Percentiles rank a stretch among this genome's conserved stretches.
Conservation (phyloP, 2,797 vertebrate species). For the Mus minutoides region DNA sequence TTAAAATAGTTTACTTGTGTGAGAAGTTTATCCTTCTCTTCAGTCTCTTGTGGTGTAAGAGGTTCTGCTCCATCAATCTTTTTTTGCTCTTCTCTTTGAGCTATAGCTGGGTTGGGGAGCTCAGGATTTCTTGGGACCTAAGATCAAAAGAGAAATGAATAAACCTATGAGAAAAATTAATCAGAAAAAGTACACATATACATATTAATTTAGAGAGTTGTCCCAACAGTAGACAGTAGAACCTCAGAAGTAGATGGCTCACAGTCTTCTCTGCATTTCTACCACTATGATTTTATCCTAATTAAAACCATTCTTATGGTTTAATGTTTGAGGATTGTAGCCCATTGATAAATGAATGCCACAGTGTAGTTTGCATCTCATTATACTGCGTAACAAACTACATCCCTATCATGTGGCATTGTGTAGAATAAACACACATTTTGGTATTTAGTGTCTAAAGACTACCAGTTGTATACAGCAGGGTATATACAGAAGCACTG, state of each 20-base stretch:
- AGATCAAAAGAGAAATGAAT: constrained; percentile 68
- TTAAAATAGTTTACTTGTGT: constrained; percentile 89
- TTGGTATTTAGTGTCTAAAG: background rate
- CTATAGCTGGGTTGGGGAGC: constrained; percentile 90
- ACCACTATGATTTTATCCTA: background rate
- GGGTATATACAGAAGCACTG: background rate
- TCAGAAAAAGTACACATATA: constrained; percentile 40
- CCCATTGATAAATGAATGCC: constrained; percentile 34
- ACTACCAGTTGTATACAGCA: constrained; percentile 13
- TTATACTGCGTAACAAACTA: constrained; percentile 49
- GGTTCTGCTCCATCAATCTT: constrained; percentile 93
- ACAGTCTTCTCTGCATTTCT: constrained; percentile 55
- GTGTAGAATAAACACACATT: constrained; percentile 43
- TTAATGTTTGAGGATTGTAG: constrained; percentile 36
- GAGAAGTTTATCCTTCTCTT: constrained; percentile 93
- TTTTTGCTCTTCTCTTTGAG: constrained; percentile 92
- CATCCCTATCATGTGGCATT: background rate
- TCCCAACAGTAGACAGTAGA: constrained; percentile 44
- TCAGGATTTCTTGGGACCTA: constrained; percentile 92
- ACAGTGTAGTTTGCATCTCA: constrained; percentile 44
- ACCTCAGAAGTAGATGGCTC: constrained; percentile 65
- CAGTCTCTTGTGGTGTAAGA: constrained; percentile 89
- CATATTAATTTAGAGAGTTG: constrained; percentile 61
- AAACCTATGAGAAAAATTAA: constrained; percentile 44
- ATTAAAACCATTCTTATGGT: constrained; percentile 44